These are phyloP conservation scores for Leptocoma aspasia DNA, from an alignment of 2,113 vertebrate species.

Conservation along the genomic window DNA sequence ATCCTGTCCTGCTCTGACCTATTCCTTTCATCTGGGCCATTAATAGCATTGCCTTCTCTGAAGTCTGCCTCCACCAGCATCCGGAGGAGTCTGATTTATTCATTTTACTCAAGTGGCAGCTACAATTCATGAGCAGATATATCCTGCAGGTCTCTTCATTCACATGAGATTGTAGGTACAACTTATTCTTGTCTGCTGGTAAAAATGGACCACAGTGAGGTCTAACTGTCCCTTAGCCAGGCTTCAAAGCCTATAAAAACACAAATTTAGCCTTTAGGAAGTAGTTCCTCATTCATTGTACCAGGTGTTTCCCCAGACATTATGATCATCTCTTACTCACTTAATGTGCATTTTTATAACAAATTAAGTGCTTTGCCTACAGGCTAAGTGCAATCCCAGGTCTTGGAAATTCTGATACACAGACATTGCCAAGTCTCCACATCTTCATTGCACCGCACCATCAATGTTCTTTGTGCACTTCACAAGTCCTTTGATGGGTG, in stretches of 20 bases:
- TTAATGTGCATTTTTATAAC: background rate
- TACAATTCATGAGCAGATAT: background rate
- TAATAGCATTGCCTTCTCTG: slow-evolving; percentile 8
- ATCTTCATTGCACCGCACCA: rapidly evolving
- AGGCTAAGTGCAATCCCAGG: background rate
- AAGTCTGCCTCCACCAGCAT: background rate
- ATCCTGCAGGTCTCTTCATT: background rate
- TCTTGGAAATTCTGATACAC: background rate
- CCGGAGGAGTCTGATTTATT: background rate
- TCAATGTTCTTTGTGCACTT: rapidly evolving
- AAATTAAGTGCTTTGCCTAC: background rate
- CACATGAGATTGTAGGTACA: rapidly evolving
- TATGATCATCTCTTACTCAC: background rate
- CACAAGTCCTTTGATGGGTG: background rate
- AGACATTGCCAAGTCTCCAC: background rate
- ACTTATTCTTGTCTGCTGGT: background rate
- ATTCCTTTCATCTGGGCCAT: slow-evolving; percentile 3
- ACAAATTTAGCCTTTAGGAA: background rate
- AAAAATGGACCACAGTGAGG: background rate
- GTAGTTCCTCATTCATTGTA: background rate
- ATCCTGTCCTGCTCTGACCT: slow-evolving; percentile 37
- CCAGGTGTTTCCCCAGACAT: background rate
- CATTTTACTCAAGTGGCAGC: background rate
- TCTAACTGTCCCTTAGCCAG: background rate
- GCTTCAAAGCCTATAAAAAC: background rate